These are phyloP conservation scores for Elachura formosa DNA, from an alignment of 2,113 vertebrate genomes.

Conservation along the genomic window DNA sequence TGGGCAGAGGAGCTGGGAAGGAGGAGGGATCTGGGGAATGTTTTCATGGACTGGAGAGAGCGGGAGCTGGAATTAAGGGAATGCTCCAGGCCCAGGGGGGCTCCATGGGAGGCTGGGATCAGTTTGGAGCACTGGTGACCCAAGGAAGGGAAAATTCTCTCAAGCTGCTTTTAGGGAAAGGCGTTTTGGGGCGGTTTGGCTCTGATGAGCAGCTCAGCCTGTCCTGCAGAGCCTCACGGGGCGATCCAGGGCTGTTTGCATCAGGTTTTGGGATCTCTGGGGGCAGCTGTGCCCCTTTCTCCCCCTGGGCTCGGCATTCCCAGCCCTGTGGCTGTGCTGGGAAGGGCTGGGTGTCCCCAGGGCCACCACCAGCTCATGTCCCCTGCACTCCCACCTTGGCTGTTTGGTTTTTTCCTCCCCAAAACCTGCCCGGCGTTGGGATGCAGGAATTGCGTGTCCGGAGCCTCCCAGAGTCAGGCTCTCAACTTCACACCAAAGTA, in stretches of 20 bases:
- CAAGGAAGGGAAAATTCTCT: rapidly evolving
- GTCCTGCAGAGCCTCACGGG: neutral
- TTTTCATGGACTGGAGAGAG: too few relatives aligned
- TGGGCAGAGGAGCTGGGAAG: too few relatives aligned
- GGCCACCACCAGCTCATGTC: too few relatives aligned
- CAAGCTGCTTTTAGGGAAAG: neutral
- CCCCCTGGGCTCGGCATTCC: neutral
- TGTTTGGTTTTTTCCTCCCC: neutral
- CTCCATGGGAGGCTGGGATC: neutral
- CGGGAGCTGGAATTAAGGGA: neutral
- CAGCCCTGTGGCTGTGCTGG: rapidly evolving
- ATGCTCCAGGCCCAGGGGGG: rapidly evolving
- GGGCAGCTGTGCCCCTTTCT: neutral
- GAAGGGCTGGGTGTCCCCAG: neutral
- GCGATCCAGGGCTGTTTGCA: rapidly evolving
- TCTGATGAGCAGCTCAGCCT: too few relatives aligned
- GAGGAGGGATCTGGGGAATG: too few relatives aligned
- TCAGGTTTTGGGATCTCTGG: neutral
- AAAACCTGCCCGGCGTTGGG: rapidly evolving
- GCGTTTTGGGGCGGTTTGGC: rapidly evolving
- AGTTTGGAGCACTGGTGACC: rapidly evolving
- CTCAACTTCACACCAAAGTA: constrained; percentile 79
- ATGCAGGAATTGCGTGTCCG: neutral
- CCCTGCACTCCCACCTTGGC: neutral
- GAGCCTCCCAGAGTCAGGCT: neutral